Percentiles rank a stretch among this genome's conserved stretches.
Evolutionary conservation across 2,888 invertebrate species (phyloP).

Genomic region (Drosophila subquinaria): DNA sequence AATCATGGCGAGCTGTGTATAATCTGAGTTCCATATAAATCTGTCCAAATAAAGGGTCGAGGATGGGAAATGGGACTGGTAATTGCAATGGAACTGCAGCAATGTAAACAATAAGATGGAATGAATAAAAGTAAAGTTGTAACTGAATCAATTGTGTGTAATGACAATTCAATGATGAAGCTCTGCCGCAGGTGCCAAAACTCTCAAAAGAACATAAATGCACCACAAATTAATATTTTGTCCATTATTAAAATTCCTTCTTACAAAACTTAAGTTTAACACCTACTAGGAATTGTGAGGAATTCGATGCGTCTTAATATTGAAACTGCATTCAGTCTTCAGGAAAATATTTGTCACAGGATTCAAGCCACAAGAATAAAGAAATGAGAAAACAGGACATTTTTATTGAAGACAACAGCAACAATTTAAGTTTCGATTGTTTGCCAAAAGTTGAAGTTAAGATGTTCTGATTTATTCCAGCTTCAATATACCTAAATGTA

Average conservation of each 20-base stretch:
- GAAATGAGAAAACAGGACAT: neutral
- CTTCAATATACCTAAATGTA: no score
- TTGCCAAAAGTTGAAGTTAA: no score
- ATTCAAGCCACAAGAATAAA: neutral
- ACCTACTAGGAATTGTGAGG: neutral
- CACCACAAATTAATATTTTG: no score
- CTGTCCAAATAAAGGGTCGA: neutral
- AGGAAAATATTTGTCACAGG: neutral
- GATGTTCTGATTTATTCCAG: no score
- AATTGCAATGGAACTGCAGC: conserved; percentile 2
- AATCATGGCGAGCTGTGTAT: conserved; percentile 33
- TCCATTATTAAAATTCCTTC: neutral
- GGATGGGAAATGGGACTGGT: neutral
- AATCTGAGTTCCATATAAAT: conserved; percentile 27
- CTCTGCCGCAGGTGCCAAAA: conserved; percentile 28
- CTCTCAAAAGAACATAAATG: neutral
- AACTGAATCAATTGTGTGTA: conserved; percentile 32
- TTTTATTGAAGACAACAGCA: neutral
- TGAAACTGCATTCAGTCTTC: neutral
- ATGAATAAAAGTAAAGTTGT: conserved; percentile 5
- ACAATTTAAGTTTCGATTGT: no score
- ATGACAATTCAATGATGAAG: conserved; percentile 32
- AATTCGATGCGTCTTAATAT: neutral
- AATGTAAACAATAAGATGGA: conserved; percentile 16
- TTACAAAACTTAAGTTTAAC: neutral